phyloP scores from a whole-genome alignment of 2,797 vertebrate genomes.

The Bovichtus diacanthus region DNA sequence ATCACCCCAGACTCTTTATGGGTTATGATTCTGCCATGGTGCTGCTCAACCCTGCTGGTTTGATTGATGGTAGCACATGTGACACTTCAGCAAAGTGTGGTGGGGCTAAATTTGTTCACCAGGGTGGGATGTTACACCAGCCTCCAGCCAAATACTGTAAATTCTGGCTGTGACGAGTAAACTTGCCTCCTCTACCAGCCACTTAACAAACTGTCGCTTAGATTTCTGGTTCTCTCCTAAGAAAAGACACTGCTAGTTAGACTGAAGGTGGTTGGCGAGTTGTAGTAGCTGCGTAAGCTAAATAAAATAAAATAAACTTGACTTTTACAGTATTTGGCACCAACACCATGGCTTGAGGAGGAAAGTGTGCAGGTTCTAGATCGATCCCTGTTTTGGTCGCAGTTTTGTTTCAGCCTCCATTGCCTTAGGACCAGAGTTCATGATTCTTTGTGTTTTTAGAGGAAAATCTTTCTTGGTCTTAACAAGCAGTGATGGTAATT shows the following conservation, averaged over 20 bases:
- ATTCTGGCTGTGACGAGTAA: neutral
- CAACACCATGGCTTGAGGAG: neutral
- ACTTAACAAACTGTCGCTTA: neutral
- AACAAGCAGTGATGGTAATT: neutral
- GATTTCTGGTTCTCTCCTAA: neutral
- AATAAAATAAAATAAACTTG: too few relatives aligned
- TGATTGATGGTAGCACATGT: constrained; percentile 68
- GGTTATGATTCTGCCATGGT: neutral
- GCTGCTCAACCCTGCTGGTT: constrained; percentile 13
- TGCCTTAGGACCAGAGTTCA: neutral
- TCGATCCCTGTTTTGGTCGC: neutral
- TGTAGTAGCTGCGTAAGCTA: neutral
- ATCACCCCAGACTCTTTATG: constrained; percentile 5
- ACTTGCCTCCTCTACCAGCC: neutral
- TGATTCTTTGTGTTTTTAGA: neutral
- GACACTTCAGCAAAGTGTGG: neutral
- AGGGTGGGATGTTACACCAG: constrained; percentile 13
- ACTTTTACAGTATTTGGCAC: neutral
- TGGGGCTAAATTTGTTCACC: constrained; percentile 34
- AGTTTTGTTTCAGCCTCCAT: neutral
- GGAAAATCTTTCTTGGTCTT: neutral
- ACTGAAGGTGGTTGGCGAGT: constrained; percentile 1
- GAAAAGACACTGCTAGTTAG: neutral
- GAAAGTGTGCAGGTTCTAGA: neutral
- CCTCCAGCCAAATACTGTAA: constrained; percentile 24